A percentile compares a stretch with the other conserved stretches of the same genome.
Evolutionary conservation across 2,888 invertebrate species (phyloP).

Genomic region (Meloe dianella): DNA sequence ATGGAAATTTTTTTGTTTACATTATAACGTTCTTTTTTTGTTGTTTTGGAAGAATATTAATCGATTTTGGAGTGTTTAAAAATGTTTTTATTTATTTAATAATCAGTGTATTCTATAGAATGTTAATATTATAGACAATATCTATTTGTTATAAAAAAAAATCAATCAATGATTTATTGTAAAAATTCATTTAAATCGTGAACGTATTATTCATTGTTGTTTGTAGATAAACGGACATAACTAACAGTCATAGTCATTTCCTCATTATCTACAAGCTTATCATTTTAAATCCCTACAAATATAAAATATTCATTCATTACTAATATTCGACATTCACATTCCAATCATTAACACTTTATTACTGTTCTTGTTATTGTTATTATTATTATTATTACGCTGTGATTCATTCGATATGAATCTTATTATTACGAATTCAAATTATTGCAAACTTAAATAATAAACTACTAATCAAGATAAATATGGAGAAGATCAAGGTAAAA

Average conservation of each 20-base stretch:
- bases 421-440: neutral
- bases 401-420: constrained; percentile 3
- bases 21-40: neutral
- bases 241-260: constrained; percentile 30
- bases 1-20: neutral
- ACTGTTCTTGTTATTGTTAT: neutral
- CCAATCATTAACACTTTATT: constrained; percentile 11
- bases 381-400: neutral
- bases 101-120: no score
- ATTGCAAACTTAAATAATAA: neutral
- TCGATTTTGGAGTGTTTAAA: no score
- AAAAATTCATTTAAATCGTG: neutral
- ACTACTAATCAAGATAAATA: neutral
- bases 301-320: constrained; percentile 21
- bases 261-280: constrained; percentile 33
- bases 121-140: no score
- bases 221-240: constrained; percentile 23
- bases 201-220: constrained; percentile 25
- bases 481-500: neutral
- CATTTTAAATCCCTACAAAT: constrained; percentile 21
- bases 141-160: no score
- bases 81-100: no score
- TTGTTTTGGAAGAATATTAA: no score
- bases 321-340: constrained; percentile 29
- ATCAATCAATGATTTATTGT: neutral